phyloP scores from a whole-genome alignment of 2,888 invertebrate genomes.

The Ormyrus labotus region DNA sequence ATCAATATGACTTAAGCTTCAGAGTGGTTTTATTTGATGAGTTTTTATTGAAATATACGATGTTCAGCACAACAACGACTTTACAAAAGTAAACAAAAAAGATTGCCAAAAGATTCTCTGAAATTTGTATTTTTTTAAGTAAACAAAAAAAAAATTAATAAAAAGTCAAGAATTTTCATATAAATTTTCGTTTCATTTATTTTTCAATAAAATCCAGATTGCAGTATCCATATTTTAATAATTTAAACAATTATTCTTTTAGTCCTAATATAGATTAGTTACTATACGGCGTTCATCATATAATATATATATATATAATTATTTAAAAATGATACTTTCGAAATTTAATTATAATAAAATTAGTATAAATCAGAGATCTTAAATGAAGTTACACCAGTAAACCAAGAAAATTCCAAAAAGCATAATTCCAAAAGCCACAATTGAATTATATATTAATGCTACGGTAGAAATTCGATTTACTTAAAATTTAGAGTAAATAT shows the following conservation, averaged over 20 bases:
- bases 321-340: too few relatives aligned
- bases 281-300: too few relatives aligned
- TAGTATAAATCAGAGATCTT: slow-evolving; percentile 28
- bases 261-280: too few relatives aligned
- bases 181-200: neutral
- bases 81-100: slow-evolving; percentile 57
- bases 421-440: slow-evolving; percentile 20
- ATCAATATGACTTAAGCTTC: slow-evolving; percentile 16
- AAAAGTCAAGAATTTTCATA: neutral
- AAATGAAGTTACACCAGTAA: slow-evolving; percentile 10
- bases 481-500: slow-evolving; percentile 10
- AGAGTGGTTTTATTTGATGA: slow-evolving; percentile 24
- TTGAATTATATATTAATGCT: neutral
- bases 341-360: neutral
- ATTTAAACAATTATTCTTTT: too few relatives aligned
- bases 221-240: neutral
- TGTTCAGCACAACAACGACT: slow-evolving; percentile 39
- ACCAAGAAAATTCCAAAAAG: slow-evolving; percentile 29
- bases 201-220: neutral
- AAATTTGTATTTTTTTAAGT: neutral
- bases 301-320: too few relatives aligned
- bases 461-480: neutral
- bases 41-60: slow-evolving; percentile 29
- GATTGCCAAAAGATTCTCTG: slow-evolving; percentile 16
- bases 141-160: neutral